Evolutionary conservation across 1,140 invertebrate species (phyloP).

Genomic region (Brachionus koreanus): DNA sequence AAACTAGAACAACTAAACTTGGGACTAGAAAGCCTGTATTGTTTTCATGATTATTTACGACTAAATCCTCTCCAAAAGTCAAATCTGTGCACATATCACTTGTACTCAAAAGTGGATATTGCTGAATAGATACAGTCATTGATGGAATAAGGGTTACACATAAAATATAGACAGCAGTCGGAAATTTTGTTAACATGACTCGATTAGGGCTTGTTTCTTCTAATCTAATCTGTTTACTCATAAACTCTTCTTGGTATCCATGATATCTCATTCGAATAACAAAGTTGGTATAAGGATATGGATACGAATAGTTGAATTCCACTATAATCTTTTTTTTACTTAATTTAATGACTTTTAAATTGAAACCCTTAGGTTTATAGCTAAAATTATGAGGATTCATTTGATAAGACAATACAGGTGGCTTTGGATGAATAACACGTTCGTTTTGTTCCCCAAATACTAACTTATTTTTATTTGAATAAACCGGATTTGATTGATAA

Average conservation of each 20-base stretch:
- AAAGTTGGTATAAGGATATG: background rate
- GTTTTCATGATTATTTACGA: background rate
- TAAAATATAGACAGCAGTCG: background rate
- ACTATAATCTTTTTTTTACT: background rate
- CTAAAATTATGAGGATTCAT: background rate
- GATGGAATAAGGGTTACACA: conserved; percentile 22
- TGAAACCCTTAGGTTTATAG: conserved; percentile 20
- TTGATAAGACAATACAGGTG: background rate
- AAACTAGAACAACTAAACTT: background rate
- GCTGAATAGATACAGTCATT: conserved; percentile 12
- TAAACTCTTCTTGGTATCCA: background rate
- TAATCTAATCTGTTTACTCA: background rate
- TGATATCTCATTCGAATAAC: conserved; percentile 15
- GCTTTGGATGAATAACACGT: background rate
- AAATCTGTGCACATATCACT: conserved; percentile 29
- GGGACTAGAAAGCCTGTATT: conserved; percentile 11
- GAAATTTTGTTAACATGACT: background rate
- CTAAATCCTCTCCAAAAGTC: background rate
- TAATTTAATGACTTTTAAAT: background rate
- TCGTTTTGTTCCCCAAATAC: background rate
- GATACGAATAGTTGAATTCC: background rate
- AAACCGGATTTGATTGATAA: background rate
- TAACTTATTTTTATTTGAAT: background rate
- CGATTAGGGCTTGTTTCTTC: background rate
- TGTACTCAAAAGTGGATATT: conserved; percentile 18